Percentiles rank a stretch among this genome's conserved stretches.
phyloP scores from a whole-genome alignment of 2,888 invertebrate genomes.

The Caenorhabditis virilis region DNA sequence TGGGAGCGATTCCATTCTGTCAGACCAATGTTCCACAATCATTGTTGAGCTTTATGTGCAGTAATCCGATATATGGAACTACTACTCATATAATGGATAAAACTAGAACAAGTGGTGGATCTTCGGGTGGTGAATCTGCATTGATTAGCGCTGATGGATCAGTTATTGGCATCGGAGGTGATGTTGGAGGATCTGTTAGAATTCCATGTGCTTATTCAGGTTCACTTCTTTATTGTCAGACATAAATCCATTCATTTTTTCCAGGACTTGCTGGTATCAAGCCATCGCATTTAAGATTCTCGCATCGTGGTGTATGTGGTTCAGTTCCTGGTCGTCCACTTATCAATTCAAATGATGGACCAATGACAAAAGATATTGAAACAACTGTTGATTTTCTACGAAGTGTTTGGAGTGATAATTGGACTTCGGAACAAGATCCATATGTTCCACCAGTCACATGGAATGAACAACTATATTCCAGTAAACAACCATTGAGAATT shows the following conservation, averaged over 20 bases:
- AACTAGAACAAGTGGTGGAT: constrained; percentile 45
- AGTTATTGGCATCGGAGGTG: constrained; percentile 69
- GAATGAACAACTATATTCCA: constrained; percentile 45
- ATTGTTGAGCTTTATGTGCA: constrained; percentile 64
- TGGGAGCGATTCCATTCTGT: constrained; percentile 71
- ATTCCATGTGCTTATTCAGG: constrained; percentile 71
- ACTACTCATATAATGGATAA: constrained; percentile 41
- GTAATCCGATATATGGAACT: constrained; percentile 70
- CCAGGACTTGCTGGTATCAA: constrained; percentile 70
- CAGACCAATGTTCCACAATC: constrained; percentile 71
- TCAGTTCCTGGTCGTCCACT: constrained; percentile 61
- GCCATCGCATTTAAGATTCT: constrained; percentile 55
- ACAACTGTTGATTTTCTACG: constrained; percentile 48
- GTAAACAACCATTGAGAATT: constrained; percentile 34
- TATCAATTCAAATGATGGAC: constrained; percentile 60
- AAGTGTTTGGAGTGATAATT: constrained; percentile 47
- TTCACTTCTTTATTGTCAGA: no score
- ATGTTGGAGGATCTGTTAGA: constrained; percentile 72
- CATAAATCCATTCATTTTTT: no score
- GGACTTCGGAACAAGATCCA: constrained; percentile 50
- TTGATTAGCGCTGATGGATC: constrained; percentile 66
- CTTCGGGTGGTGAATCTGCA: constrained; percentile 62
- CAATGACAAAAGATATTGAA: constrained; percentile 54
- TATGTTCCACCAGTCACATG: constrained; percentile 59
- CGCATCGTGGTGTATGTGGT: constrained; percentile 50